Base-by-base conservation (phyloP, 2,888 invertebrate species). In the Liopterus haemorrhoidalis region DNA sequence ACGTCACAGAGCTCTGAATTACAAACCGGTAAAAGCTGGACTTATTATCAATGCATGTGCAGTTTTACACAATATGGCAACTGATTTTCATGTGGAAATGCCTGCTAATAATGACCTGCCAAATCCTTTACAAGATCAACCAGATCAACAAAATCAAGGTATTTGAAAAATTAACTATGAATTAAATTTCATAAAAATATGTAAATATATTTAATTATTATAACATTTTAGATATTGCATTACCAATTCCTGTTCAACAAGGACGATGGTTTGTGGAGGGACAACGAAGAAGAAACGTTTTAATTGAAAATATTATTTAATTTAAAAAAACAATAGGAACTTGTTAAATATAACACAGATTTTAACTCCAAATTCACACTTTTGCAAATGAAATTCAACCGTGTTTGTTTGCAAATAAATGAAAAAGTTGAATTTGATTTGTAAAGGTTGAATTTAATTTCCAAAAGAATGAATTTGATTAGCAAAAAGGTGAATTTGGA, bases 1-100 rank as follows among this genome's bases (percentile, higher is more conserved):
- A 16, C 33, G 33, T 8, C 33, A 33, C 33, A 33, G 33, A 33
- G 19, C 33, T 14, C 33, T 33, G 2, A 33, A 33, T 16, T 33
- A 33, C 19, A 6, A 33, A 9, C 33, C 33, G 5, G n/a, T 33
- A 15, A 33, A 15, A 33, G 33, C 33, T 18, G 33, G 5, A 33
- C 9, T 8, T 6, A 33, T 33, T 2, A 33, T 33, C 16, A 18
- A 33, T 33, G 33, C 33, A 15, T 33, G 33, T 33, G 33, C 33
- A 15, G 33, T 33, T 2, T 19, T 33, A 19, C 33, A 33, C 11
- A 33, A 33, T 16, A 33, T 33, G 11, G 33, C 33, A 33, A 33
- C 11, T 33, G n/a, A 11, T n/a, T 33, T 15, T 15, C 16, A 11
- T 18, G 16, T 33, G 8, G 18, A 33, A 5, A 11, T 15, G 9